Evolutionary conservation across 2,888 invertebrate genomes (phyloP).

Genomic region (Pachliopta kotzebuea): DNA sequence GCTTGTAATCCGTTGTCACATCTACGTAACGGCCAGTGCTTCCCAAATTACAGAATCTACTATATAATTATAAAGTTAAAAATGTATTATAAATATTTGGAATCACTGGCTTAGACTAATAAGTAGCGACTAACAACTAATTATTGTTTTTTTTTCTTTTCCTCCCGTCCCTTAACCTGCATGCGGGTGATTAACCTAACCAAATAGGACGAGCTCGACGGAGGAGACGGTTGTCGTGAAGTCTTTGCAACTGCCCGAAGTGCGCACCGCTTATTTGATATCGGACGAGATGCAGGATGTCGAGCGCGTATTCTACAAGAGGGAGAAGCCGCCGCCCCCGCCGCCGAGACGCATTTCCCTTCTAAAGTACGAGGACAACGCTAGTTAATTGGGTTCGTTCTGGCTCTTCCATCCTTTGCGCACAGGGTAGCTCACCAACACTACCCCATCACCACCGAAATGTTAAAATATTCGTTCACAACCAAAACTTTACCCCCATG

Average conservation of each 20-base stretch:
- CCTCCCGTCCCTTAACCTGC: conserved; percentile 49
- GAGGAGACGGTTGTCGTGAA: conserved; percentile 63
- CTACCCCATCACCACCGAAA: conserved; percentile 24
- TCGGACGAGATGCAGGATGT: conserved; percentile 37
- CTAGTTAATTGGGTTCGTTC: conserved; percentile 57
- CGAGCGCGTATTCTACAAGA: conserved; percentile 43
- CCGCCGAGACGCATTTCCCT: conserved; percentile 64
- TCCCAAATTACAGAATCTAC: conserved; percentile 9
- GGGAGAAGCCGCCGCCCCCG: conserved; percentile 60
- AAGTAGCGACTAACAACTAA: conserved; percentile 35
- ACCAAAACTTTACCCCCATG: conserved; percentile 15
- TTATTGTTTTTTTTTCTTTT: conserved; percentile 33
- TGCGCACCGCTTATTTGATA: conserved; percentile 58
- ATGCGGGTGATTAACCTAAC: conserved; percentile 53
- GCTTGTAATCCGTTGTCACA: conserved; percentile 18
- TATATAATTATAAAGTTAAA: background rate
- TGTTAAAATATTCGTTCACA: conserved; percentile 15
- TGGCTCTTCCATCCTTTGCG: conserved; percentile 37
- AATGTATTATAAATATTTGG: conserved; percentile 1
- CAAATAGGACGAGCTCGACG: conserved; percentile 55
- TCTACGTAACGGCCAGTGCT: conserved; percentile 15
- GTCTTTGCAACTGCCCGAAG: conserved; percentile 62
- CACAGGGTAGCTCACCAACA: conserved; percentile 38
- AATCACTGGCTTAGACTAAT: conserved; percentile 20
- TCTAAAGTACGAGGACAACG: conserved; percentile 58